These are phyloP conservation scores for Trematomus bernacchii DNA, from an alignment of 2,797 vertebrate species.

Conservation along the genomic window DNA sequence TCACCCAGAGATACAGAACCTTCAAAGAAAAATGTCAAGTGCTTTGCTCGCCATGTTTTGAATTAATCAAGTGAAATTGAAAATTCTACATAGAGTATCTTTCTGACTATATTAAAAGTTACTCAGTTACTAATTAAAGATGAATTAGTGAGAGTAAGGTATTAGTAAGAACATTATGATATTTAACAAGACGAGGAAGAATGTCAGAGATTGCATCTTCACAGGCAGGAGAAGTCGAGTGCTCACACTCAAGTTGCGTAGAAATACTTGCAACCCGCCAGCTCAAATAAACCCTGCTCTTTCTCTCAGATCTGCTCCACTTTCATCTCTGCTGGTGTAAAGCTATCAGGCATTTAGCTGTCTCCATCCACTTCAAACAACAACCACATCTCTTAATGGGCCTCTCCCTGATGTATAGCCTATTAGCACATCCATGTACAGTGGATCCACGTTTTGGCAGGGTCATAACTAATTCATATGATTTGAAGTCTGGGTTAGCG, in stretches of 20 bases:
- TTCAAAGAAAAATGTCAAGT: neutral
- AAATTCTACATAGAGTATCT: neutral
- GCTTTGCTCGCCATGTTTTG: neutral
- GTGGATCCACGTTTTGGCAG: conserved; percentile 14
- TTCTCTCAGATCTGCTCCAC: conserved; percentile 37
- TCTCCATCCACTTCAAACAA: conserved; percentile 65
- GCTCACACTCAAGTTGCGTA: conserved; percentile 11
- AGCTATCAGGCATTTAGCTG: conserved; percentile 53
- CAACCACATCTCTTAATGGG: conserved; percentile 32
- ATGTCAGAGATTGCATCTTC: conserved; percentile 12
- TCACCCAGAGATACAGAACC: conserved; percentile 29
- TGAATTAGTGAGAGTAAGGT: neutral
- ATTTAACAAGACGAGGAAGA: neutral
- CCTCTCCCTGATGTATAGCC: conserved; percentile 45
- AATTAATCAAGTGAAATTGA: neutral
- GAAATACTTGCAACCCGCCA: conserved; percentile 22
- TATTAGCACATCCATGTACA: conserved; percentile 52
- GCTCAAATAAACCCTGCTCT: conserved; percentile 32
- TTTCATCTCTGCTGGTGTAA: conserved; percentile 57
- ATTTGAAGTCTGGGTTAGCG: conserved; percentile 30
- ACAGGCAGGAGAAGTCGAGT: conserved; percentile 6
- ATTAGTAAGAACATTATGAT: neutral
- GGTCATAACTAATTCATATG: conserved; percentile 62
- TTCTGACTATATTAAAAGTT: conserved; percentile 6
- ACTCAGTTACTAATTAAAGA: neutral